phyloP scores from a whole-genome alignment of 2,113 vertebrate genomes.

The Odocoileus virginianus region DNA sequence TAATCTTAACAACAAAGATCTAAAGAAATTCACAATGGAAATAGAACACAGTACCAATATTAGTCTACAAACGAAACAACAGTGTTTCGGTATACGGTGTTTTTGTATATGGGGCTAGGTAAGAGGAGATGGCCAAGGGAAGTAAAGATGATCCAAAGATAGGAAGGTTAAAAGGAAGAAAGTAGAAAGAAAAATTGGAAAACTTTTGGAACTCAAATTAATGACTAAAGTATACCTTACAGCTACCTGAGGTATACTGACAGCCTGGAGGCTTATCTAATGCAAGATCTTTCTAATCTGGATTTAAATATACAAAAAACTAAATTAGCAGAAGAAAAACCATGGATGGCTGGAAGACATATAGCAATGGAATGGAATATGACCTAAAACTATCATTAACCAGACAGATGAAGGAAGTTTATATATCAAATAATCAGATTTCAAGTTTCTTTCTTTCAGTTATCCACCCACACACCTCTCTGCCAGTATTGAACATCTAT shows the following conservation, averaged over 20 bases:
- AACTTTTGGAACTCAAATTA: slow-evolving; percentile 44
- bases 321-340: slow-evolving; percentile 41
- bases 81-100: background rate
- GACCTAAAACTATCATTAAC: background rate
- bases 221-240: background rate
- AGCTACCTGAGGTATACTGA: slow-evolving; percentile 33
- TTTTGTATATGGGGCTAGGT: background rate
- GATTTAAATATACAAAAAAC: slow-evolving; percentile 14
- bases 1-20: slow-evolving; percentile 7
- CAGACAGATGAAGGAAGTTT: background rate
- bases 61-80: slow-evolving; percentile 2
- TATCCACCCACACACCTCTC: background rate
- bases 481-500: background rate
- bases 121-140: background rate
- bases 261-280: slow-evolving; percentile 53
- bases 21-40: background rate
- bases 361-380: background rate
- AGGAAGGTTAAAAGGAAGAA: background rate
- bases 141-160: background rate
- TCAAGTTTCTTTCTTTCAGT: background rate
- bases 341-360: slow-evolving; percentile 25
- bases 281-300: slow-evolving; percentile 31
- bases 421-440: background rate
- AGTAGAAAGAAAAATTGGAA: background rate
- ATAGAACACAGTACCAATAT: background rate